Base-by-base conservation (phyloP, 2,888 invertebrate species). In the Drosophila affinis region DNA sequence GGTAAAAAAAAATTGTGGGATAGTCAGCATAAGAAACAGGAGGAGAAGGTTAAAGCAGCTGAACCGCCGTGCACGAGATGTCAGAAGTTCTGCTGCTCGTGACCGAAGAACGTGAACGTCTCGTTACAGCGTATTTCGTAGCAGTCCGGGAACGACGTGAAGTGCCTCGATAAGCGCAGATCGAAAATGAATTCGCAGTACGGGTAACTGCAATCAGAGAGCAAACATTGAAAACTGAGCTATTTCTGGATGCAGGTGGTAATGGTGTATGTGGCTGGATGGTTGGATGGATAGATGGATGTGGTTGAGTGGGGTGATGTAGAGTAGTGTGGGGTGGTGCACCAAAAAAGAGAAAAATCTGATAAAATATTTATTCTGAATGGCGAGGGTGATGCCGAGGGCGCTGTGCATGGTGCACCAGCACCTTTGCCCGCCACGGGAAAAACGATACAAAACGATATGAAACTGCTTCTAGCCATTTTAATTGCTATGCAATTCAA, bases 181-280 rank as follows among this genome's bases (percentile, higher is more conserved):
- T 91, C 91, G 76, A 91, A 91, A 54, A 91, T 90, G 73, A 91
- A 91, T 76, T 91, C 91, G 29, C 91, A 91, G 56, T 90, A 84
- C 9, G 89, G 90, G 82, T 89, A 91, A 44, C 91, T 91, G 76
- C 27, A 85, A 89, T 44, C 3, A 49, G 12, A 53, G 7, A 34
- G 17, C 18, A 62, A 62, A 54, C 32, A 47, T 51, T 24, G 48
- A 45, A 12, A 24, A 59, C 49, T 17, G n/a, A 39, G 27, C 14
- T 27, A 27, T n/a, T 45, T 29, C n/a, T 27, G 10, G 18, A 62
- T 62, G 46, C 47, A 32, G 34, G 53, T 32, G 34, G 53, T 32
- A 52, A 32, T 18, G 34, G 12, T 32, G 18, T 52, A 17, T 52
- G 17, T 32, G 18, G 12, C 32, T 32, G 32, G 7, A 32, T 17